phyloP scores from a whole-genome alignment of 2,888 invertebrate genomes.

The Eledona agricola region DNA sequence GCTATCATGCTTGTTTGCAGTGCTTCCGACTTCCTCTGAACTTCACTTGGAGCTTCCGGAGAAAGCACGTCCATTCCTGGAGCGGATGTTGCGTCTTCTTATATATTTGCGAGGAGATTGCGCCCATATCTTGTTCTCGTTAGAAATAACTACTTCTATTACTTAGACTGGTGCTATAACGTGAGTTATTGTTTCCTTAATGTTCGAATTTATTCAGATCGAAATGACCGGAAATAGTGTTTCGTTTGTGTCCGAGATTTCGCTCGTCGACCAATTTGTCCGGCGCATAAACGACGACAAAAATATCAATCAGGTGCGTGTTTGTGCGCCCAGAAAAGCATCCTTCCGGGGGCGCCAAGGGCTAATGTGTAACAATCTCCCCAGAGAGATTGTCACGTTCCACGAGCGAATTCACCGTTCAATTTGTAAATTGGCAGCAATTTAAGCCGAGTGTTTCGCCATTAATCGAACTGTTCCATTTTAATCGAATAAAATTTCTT shows the following conservation, averaged over 20 bases:
- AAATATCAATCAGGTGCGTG: slow-evolving; percentile 32
- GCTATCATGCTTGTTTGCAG: slow-evolving; percentile 49
- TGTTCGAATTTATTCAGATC: slow-evolving; percentile 29
- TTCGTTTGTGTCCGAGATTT: slow-evolving; percentile 21
- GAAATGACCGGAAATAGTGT: slow-evolving; percentile 30
- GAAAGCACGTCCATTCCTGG: slow-evolving; percentile 48
- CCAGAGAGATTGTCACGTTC: slow-evolving; percentile 51
- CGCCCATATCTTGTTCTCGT: slow-evolving; percentile 52
- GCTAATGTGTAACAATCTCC: slow-evolving; percentile 28
- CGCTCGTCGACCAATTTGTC: slow-evolving; percentile 10
- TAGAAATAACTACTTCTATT: slow-evolving; percentile 43
- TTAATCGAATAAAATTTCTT: slow-evolving; percentile 24
- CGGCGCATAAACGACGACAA: slow-evolving; percentile 7
- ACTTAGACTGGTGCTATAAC: slow-evolving; percentile 39
- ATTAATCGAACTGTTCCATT: slow-evolving; percentile 8
- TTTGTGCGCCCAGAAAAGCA: slow-evolving; percentile 17
- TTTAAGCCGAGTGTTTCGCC: slow-evolving; percentile 50
- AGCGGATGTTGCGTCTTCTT: slow-evolving; percentile 51
- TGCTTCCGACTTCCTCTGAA: slow-evolving; percentile 58
- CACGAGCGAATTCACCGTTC: slow-evolving; percentile 56
- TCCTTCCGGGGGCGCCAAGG: slow-evolving; percentile 28
- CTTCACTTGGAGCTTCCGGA: slow-evolving; percentile 58
- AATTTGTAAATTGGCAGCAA: slow-evolving; percentile 58
- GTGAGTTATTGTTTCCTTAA: slow-evolving; percentile 38
- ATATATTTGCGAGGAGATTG: slow-evolving; percentile 55